phyloP scores from a whole-genome alignment of 2,888 invertebrate genomes.

The Drosophila maculinotata region DNA sequence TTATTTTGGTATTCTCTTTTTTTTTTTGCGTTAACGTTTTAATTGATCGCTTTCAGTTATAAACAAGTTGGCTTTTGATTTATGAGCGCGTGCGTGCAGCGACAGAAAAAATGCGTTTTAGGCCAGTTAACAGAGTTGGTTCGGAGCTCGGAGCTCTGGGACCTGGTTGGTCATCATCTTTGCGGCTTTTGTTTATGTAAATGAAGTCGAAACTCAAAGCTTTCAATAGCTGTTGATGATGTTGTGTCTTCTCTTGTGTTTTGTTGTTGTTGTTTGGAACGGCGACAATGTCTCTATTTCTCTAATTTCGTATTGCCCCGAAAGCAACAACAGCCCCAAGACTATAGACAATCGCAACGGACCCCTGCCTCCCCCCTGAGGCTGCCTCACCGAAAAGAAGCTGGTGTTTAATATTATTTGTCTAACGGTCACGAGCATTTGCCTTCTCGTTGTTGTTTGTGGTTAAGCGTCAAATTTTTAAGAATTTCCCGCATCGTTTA shows the following conservation, averaged over 20 bases:
- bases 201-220: constrained; percentile 61
- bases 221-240: constrained; percentile 77
- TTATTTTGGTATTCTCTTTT: constrained; percentile 24
- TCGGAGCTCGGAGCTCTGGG: constrained; percentile 6
- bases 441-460: constrained; percentile 66
- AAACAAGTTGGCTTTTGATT: constrained; percentile 79
- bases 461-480: constrained; percentile 74
- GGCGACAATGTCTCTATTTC: constrained; percentile 79
- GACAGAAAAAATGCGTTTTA: constrained; percentile 76
- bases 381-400: constrained; percentile 14
- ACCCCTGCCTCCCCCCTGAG: constrained; percentile 1
- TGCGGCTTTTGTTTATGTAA: constrained; percentile 69
- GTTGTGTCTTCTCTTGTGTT: constrained; percentile 53
- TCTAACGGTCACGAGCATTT: constrained; percentile 79
- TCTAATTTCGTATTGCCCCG: constrained; percentile 67
- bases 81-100: constrained; percentile 79
- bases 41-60: constrained; percentile 80
- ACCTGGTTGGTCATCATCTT: constrained; percentile 33
- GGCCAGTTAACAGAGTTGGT: constrained; percentile 63
- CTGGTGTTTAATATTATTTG: constrained; percentile 79
- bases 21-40: constrained; percentile 79
- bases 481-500: constrained; percentile 80
- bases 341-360: constrained; percentile 35
- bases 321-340: constrained; percentile 22
- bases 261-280: constrained; percentile 32